Base-by-base conservation (phyloP, 35 echinoderm and acorn worm genomes). In the Ptychodera flava region DNA sequence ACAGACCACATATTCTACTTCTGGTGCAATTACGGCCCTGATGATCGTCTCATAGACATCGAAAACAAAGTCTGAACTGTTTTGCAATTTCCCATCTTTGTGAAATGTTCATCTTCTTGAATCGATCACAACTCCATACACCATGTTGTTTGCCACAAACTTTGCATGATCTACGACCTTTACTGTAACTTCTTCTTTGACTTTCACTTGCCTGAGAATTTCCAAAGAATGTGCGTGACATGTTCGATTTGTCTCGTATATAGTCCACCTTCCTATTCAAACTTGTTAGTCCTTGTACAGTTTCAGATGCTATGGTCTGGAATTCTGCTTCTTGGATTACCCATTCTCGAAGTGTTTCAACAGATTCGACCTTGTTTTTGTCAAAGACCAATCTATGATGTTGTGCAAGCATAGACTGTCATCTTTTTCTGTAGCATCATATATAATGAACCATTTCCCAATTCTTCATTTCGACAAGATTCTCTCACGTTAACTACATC, bases 31-130 rank as follows among this genome's bases (percentile, higher is more conserved):
- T 30, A 36, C 79, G 79, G 15, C 87, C 87, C 31, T 37, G 32
- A 78, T 90, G 88, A 29, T 88, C 16, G 38, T 29, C 29, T 27
- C 88, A 80, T 32, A 90, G 81, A 78, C 81, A 90, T 33, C 84
- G 83, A n/a, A n/a, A n/a, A n/a, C n/a, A 85, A 85, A 90, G n/a
- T 82, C 83, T 82, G 75, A 29, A 15, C 36, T 87, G 0, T 64
- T 52, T 87, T 1, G 77, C 86, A 15, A 79, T 28, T 32, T 79
- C 34, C 86, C 86, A 87, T 79, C 77, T 6, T 0, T 87, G 35
- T 28, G 28, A 30, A 15, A 79, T 77, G 6, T 77, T 77, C 53
- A 87, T 22, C 28, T 30, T 35, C 29, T 78, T 80, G n/a, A 80
- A 87, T n/a, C 16, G 2, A 0, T 27, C 0, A 87, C 64, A 80